Evolutionary conservation across 2,888 invertebrate genomes (phyloP), one percentile per base, ranked within the genome.

Genomic region (Automeris io): DNA sequence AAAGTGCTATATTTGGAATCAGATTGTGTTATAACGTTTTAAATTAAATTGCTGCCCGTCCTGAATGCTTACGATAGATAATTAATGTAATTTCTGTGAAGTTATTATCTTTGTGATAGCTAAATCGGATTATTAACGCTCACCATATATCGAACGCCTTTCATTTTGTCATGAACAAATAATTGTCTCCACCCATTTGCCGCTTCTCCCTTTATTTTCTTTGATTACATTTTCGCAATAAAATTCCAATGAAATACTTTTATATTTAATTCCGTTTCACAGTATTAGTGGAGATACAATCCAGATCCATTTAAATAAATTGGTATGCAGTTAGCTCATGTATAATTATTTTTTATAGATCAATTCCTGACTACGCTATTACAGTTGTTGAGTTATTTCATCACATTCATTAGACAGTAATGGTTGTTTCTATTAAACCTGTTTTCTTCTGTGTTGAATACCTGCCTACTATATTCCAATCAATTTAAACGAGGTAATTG

Each of bases 301-400:
- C 16, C 7, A 22, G 16, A 11, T 9, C 16, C 16, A 29, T 9
- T 32, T 32, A 18, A 4, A 18, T 35, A 31, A 21, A 5, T 12
- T 19, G n/a, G 9, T 31, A 31, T 26, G 16, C 18, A 19, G 24
- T 25, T 18, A 35, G 25, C 11, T 13, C 24, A 1, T 18, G 12
- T 25, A 18, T 11, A 32, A 32, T 32, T 23, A 8, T 37, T 11
- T 23, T 29, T 11, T 31, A 37, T 12, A 32, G 26, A 36, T 36
- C 5, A 32, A 32, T 37, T 31, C 22, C 22, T 8, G 31, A 18
- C 3, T 9, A 31, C 13, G 19, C 7, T 31, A 29, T 26, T 11
- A 18, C 36, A 16, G 18, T 21, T 3, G 13, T 29, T 35, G n/a
- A 16, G 16, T 29, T 16, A 16, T 29, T 16, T 29, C 29, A 29